Conservation (phyloP, 2,113 vertebrate genomes). For the Saguinus imperator region DNA sequence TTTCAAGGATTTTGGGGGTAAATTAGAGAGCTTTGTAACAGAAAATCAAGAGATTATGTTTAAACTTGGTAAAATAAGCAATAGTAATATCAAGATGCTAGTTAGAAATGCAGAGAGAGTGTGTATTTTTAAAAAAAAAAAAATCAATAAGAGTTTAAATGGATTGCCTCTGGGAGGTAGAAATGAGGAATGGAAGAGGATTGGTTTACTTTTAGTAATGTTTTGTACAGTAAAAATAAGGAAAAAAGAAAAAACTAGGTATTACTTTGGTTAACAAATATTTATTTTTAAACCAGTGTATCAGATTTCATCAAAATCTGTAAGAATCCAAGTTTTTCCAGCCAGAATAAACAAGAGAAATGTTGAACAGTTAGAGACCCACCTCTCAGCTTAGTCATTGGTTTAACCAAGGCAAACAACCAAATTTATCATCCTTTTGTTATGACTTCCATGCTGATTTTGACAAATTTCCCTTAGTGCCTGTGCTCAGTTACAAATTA, state of each 20-base stretch:
- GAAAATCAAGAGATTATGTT: not conserved
- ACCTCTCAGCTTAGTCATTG: not conserved
- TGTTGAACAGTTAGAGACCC: not conserved
- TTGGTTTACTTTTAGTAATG: not conserved
- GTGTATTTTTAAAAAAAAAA: not conserved
- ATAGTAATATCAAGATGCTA: not conserved
- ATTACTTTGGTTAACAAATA: not conserved
- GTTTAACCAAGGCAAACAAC: constrained; percentile 55
- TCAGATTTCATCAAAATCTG: constrained; percentile 3
- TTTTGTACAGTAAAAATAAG: not conserved
- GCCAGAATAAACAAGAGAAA: constrained; percentile 36
- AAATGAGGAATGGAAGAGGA: not conserved
- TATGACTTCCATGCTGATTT: not conserved
- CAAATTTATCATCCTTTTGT: constrained; percentile 41
- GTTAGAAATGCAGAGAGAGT: not conserved
- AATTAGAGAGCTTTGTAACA: not conserved
- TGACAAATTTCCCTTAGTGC: constrained; percentile 11
- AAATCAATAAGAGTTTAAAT: not conserved
- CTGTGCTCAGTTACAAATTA: not conserved
- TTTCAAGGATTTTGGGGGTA: not conserved
- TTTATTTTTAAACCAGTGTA: not conserved
- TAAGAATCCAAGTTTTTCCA: not conserved
- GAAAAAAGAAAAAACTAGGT: not conserved
- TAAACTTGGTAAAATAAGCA: not conserved
- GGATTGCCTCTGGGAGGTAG: not conserved